Evolutionary conservation across 2,888 invertebrate species (phyloP).

Genomic region (Nemurella pictetii): DNA sequence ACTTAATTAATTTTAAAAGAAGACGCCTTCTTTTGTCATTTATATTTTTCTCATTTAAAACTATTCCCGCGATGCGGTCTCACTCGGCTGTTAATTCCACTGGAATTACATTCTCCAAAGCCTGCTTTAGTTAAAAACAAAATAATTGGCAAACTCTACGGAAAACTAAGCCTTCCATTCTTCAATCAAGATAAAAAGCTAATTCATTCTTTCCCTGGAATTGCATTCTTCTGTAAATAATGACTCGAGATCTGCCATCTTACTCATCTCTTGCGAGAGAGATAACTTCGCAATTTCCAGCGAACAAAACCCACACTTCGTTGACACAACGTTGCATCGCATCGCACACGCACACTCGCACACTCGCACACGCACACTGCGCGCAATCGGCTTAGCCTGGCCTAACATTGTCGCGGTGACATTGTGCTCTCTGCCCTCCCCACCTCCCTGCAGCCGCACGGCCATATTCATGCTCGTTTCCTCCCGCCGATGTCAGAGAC

Average conservation of each 20-base stretch:
- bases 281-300: neutral
- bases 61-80: neutral
- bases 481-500: neutral
- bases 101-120: neutral
- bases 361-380: neutral
- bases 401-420: neutral
- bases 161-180: conserved; percentile 3
- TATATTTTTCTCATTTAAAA: neutral
- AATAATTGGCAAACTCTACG: conserved; percentile 14
- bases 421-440: neutral
- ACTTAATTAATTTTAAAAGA: conserved; percentile 8
- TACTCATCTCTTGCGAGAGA: neutral
- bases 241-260: neutral
- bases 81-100: neutral
- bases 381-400: neutral
- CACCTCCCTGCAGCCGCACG: neutral
- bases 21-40: neutral
- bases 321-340: too few species aligned
- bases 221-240: neutral
- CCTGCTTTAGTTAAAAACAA: conserved; percentile 10
- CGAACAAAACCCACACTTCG: neutral
- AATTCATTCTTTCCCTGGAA: neutral
- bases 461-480: neutral
- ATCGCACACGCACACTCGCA: neutral
- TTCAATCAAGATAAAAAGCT: neutral